These are phyloP conservation scores for Microplitis deprimator DNA, from an alignment of 2,888 invertebrate species.

Conservation along the genomic window DNA sequence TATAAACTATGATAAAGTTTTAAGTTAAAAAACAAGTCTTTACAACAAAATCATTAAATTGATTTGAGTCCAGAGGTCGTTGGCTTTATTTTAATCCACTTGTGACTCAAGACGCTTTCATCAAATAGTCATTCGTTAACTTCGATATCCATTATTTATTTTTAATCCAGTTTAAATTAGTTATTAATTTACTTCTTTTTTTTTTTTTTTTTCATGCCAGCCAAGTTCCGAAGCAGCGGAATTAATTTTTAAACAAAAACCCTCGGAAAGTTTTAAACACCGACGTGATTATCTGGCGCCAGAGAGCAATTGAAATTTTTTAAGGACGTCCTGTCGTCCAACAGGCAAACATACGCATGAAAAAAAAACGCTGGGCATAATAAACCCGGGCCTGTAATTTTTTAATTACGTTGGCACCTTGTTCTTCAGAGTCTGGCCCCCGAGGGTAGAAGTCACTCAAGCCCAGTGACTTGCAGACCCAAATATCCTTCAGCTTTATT, in stretches of 20 bases:
- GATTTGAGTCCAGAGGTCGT: background rate
- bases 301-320: conserved; percentile 33
- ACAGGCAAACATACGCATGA: conserved; percentile 30
- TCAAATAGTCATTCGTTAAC: background rate
- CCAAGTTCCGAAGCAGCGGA: too few relatives aligned
- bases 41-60: background rate
- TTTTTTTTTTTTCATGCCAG: background rate
- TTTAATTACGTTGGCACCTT: conserved; percentile 65
- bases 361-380: conserved; percentile 36
- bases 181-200: background rate
- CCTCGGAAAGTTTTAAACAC: conserved; percentile 41
- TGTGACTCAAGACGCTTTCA: background rate
- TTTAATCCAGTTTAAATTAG: conserved; percentile 14
- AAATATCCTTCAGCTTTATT: conserved; percentile 50
- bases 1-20: background rate
- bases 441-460: conserved; percentile 55
- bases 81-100: background rate
- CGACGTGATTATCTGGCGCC: conserved; percentile 60
- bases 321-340: background rate
- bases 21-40: background rate
- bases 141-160: background rate
- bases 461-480: conserved; percentile 59
- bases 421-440: conserved; percentile 28
- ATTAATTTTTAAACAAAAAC: too few relatives aligned
- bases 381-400: conserved; percentile 63